phyloP scores from a whole-genome alignment of 2,113 vertebrate genomes.

The Patagioenas fasciata region DNA sequence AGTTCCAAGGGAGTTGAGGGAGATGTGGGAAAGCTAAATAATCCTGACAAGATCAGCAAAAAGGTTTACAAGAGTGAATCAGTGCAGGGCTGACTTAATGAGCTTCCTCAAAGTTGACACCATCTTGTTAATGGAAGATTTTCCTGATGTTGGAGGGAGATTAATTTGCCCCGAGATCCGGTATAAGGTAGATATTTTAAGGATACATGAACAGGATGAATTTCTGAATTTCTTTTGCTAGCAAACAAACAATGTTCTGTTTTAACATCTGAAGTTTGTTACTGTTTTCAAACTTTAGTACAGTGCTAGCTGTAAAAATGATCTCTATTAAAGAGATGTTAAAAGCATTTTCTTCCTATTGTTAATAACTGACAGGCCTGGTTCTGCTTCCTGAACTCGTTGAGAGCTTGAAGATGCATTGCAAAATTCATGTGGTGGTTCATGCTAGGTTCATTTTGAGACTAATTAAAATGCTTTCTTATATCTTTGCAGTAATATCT shows the following conservation, averaged over 20 bases:
- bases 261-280: not conserved
- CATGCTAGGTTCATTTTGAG: not conserved
- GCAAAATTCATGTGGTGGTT: not conserved
- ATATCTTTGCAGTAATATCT: not conserved
- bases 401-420: not conserved
- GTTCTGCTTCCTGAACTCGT: conserved; percentile 22
- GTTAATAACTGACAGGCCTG: not conserved
- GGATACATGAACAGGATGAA: not conserved
- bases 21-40: not conserved
- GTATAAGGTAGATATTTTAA: not conserved
- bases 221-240: not conserved
- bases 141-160: not conserved
- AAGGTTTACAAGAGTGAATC: not conserved
- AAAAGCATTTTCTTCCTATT: not conserved
- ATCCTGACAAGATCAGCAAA: not conserved
- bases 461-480: not conserved
- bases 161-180: not conserved
- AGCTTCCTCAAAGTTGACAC: not conserved
- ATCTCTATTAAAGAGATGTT: not conserved
- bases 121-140: not conserved
- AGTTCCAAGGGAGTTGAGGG: not conserved
- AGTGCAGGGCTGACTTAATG: not conserved
- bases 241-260: not conserved
- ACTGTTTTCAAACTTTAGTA: not conserved
- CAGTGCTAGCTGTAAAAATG: not conserved